phyloP scores from a whole-genome alignment of 23 tunicate genomes.

The Ciona savignyi region DNA sequence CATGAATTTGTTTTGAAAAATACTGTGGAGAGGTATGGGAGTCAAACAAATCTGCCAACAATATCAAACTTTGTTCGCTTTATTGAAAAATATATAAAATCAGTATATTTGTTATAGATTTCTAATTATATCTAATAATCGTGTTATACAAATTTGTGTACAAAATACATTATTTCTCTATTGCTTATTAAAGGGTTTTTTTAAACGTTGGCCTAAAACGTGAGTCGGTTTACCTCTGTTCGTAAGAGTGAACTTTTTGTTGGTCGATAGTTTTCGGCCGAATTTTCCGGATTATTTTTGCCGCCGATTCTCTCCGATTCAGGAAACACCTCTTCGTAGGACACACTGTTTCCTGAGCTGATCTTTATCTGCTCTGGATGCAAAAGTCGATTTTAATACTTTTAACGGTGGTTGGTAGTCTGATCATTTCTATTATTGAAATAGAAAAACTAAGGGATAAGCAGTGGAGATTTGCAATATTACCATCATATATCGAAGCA shows the following conservation, averaged over 20 bases:
- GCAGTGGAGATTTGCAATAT: neutral
- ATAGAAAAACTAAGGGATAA: too few relatives aligned
- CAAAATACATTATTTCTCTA: too few relatives aligned
- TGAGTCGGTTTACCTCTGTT: constrained; percentile 43
- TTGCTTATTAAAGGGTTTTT: too few relatives aligned
- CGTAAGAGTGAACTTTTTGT: constrained; percentile 51
- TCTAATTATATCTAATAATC: too few relatives aligned
- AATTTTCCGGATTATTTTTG: neutral
- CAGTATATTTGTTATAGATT: too few relatives aligned
- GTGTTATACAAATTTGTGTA: too few relatives aligned
- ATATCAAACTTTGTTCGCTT: too few relatives aligned
- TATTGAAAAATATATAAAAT: too few relatives aligned
- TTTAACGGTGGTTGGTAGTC: neutral
- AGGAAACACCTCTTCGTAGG: constrained; percentile 48
- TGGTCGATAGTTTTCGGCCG: constrained; percentile 39
- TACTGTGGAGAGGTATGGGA: too few relatives aligned
- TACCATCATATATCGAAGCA: neutral
- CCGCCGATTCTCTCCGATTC: neutral
- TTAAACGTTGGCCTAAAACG: too few relatives aligned
- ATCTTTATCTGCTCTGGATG: constrained; percentile 26
- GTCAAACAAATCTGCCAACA: too few relatives aligned
- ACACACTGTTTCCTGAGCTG: constrained; percentile 52
- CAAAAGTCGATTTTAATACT: neutral
- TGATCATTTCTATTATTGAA: neutral
- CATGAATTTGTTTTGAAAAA: too few relatives aligned